phyloP scores from a whole-genome alignment of 2,113 vertebrate genomes.

The Eudorcas thomsonii region DNA sequence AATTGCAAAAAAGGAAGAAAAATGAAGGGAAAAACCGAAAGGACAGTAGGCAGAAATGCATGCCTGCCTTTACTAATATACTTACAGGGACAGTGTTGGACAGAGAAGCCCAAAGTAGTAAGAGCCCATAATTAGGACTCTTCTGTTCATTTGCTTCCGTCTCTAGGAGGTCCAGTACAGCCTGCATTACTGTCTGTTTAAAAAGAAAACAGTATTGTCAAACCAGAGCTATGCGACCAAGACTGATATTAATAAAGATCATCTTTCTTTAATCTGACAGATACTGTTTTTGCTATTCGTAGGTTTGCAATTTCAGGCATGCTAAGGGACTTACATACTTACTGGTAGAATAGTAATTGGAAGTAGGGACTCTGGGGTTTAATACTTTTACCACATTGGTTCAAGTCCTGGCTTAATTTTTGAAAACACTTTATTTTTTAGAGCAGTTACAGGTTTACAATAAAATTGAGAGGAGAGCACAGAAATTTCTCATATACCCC shows the following conservation, averaged over 20 bases:
- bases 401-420: neutral
- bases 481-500: neutral
- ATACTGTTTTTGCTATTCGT: neutral
- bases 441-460: neutral
- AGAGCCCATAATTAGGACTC: constrained; percentile 79
- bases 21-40: neutral
- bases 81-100: constrained; percentile 87
- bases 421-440: neutral
- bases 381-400: neutral
- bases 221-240: neutral
- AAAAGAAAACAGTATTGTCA: constrained; percentile 41
- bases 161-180: constrained; percentile 78
- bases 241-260: neutral
- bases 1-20: neutral
- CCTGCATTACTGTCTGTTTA: constrained; percentile 83
- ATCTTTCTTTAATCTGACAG: constrained; percentile 51
- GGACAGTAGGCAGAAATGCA: neutral
- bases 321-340: neutral
- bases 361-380: neutral
- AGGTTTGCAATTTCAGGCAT: neutral
- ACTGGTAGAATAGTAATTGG: too few relatives aligned
- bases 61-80: constrained; percentile 33
- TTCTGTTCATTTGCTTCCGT: constrained; percentile 59
- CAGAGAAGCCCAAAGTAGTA: constrained; percentile 88
- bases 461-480: neutral